Evolutionary conservation across 1,140 invertebrate species (phyloP), one percentile per base, ranked within the genome.

Genomic region (Saccostrea cuccullata): DNA sequence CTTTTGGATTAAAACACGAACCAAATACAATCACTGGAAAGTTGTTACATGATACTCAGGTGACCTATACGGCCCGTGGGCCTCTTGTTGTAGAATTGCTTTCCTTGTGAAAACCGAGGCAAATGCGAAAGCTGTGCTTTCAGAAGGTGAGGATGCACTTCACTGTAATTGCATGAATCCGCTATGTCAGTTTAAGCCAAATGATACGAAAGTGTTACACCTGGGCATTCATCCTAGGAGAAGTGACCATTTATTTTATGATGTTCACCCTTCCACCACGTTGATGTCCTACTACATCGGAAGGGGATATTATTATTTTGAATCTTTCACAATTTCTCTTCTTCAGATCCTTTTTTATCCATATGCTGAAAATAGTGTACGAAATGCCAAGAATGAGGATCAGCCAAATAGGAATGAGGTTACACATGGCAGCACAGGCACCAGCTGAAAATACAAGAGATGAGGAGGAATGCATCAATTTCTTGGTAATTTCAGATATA

Each of bases 221-320:
- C 23, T 12, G n/a, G 20, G 23, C 23, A n/a, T 70, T 12, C 20
- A 23, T 20, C 23, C 17, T 70, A 26, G 67, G 67, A 70, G 67
- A 26, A 8, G 23, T 70, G 67, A 20, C 67, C n/a, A 70, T 58
- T 20, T 11, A 70, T 12, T 70, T 70, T 6, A 11, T 70, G 67
- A 70, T 70, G 67, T 70, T 70, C 67, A 70, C 67, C 67, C 67
- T 70, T 26, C 67, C n/a, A 70, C 67, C n/a, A 70, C 67, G n/a
- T 11, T 70, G 67, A 70, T n/a, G 67, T 70, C 67, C 67, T 70
- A n/a, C 67, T 70, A 70, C 2, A 23, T 70, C 12, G 67, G 23
- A 0, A 70, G 67, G 67, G 67, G 23, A 36, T 36, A 23, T 70
- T 23, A 23, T 58, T 58, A 36, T 36, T 36, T 58, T 13, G 15